These are phyloP conservation scores for Ormyrus nitidulus DNA, from an alignment of 2,888 invertebrate species.

Conservation along the genomic window DNA sequence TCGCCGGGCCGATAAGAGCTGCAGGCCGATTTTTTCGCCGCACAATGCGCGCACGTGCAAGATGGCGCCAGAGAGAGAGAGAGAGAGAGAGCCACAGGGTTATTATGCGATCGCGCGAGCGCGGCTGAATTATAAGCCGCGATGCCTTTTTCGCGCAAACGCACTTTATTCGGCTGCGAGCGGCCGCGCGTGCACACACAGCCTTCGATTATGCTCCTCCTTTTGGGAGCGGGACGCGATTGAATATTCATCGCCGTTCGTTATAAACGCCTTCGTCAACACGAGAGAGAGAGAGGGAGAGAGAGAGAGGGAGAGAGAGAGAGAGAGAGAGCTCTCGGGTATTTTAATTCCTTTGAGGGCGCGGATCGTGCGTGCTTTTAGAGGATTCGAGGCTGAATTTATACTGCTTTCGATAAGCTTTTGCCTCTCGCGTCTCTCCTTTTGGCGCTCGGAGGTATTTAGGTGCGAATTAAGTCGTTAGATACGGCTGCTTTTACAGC, in stretches of 20 bases:
- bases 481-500: background rate
- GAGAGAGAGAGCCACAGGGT: no score
- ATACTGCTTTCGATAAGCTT: slow-evolving; percentile 5
- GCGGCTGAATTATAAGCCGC: no score
- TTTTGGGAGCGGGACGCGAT: slow-evolving; percentile 24
- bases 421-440: background rate
- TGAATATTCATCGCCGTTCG: slow-evolving; percentile 52
- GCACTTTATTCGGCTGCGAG: slow-evolving; percentile 27
- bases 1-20: slow-evolving; percentile 62
- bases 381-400: slow-evolving; percentile 14
- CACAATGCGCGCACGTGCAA: no score
- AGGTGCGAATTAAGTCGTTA: background rate
- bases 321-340: background rate
- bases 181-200: slow-evolving; percentile 3
- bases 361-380: slow-evolving; percentile 14
- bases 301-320: no score
- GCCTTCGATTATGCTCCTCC: slow-evolving; percentile 41
- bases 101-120: no score
- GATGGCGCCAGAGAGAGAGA: no score
- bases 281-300: background rate
- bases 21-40: no score
- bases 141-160: background rate
- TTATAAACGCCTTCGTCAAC: slow-evolving; percentile 48
- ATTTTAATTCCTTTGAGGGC: slow-evolving; percentile 38
- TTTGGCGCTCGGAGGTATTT: slow-evolving; percentile 1